Evolutionary conservation across 2,888 invertebrate species (phyloP), one percentile per base, ranked within the genome.

Genomic region (Epinotia brunnichana): DNA sequence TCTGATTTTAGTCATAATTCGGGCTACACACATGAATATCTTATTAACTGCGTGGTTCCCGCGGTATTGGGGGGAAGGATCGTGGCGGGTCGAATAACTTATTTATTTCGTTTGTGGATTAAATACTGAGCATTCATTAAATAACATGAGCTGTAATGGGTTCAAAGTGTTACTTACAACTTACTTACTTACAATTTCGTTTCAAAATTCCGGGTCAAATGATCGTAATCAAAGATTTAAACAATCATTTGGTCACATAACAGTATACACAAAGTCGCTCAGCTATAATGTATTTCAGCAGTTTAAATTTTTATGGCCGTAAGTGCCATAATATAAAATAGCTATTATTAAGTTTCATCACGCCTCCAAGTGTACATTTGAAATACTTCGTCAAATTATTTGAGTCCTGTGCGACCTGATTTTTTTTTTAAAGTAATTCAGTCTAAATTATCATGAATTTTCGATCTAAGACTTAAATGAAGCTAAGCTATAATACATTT

Each of bases 1-100:
- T 54, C 73, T 51, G 62, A 73, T 69, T 63, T 63, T 29, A 59
- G 63, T 59, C 69, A 73, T 73, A 73, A 74, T 76, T 76, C 59
- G 39, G 72, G 63, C 60, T 76, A 74, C 71, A 69, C 73, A 73
- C 73, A 72, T 77, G 75, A 77, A 77, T 77, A 74, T 76, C 71
- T 77, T 75, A 76, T 77, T 73, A 74, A 73, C 70, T 68, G 41
- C 51, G 59, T 44, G 56, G 73, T 69, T 73, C 70, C 63, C n/a
- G 35, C 24, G 19, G 63, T 68, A 69, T n/a, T 44, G 62, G 57
- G 51, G 51, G 53, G 48, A n/a, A 57, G 68, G 21, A 24, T 11
- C 11, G n/a, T 56, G 24, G 66, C 41, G 54, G 70, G 61, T 39
- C 44, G 64, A 59, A 59, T 74, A 21, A 63, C 39, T 71, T 73